phyloP scores from a whole-genome alignment of 2,113 vertebrate species.

The Mobula birostris region DNA sequence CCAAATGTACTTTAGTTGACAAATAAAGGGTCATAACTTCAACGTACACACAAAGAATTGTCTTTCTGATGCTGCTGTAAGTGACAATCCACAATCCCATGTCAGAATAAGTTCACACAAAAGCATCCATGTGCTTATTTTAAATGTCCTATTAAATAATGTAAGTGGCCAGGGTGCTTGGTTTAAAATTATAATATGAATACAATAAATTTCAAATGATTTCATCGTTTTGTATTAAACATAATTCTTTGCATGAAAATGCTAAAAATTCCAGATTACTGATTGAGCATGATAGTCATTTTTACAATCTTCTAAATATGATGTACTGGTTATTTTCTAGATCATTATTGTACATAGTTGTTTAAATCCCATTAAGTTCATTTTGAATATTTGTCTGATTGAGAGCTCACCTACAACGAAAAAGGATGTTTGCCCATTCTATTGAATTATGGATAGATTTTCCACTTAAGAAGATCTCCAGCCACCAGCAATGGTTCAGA shows the following conservation, averaged over 20 bases:
- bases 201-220: not conserved
- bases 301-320: not conserved
- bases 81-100: not conserved
- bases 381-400: not conserved
- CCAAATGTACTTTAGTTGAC: not conserved
- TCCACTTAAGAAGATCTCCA: constrained; percentile 6
- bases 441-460: not conserved
- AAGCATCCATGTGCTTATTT: not conserved
- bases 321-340: not conserved
- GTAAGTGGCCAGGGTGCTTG: not conserved
- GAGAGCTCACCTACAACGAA: not conserved
- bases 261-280: not conserved
- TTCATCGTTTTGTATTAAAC: not conserved
- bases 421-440: not conserved
- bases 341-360: not conserved
- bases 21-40: not conserved
- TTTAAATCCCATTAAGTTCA: not conserved
- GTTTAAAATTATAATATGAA: not conserved
- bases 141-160: not conserved
- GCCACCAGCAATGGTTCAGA: not conserved
- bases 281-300: no score
- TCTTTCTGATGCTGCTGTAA: not conserved
- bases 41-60: not conserved
- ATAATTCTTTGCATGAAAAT: not conserved
- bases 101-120: not conserved